These are phyloP conservation scores for Drosophila kokeensis DNA, from an alignment of 2,888 invertebrate genomes.

Conservation along the genomic window DNA sequence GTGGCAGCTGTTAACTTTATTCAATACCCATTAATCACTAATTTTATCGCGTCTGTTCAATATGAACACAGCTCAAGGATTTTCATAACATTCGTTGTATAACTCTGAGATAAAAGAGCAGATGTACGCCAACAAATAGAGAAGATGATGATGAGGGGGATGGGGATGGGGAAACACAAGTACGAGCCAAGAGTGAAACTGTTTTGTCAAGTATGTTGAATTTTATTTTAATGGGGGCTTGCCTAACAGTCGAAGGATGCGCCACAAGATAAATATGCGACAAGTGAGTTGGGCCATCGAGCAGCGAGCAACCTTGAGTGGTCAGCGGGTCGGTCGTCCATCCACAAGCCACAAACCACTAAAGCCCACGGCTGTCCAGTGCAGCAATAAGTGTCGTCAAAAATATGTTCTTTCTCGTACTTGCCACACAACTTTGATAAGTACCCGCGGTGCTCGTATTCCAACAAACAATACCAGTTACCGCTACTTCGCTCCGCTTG, in stretches of 20 bases:
- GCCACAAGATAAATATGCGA: slow-evolving; percentile 61
- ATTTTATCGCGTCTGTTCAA: not conserved
- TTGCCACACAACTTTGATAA: slow-evolving; percentile 48
- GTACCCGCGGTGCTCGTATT: slow-evolving; percentile 17
- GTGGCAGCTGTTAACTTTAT: not conserved
- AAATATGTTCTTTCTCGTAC: slow-evolving; percentile 41
- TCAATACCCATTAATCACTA: not conserved
- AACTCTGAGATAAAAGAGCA: not conserved
- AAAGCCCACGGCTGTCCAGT: slow-evolving; percentile 51
- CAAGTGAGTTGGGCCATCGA: slow-evolving; percentile 42
- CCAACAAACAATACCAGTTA: not conserved
- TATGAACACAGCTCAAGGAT: not conserved
- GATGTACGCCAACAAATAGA: not conserved
- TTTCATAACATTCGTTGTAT: no score
- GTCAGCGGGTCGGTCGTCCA: slow-evolving; percentile 8
- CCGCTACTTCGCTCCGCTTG: not conserved
- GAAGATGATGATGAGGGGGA: not conserved
- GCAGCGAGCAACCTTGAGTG: slow-evolving; percentile 46
- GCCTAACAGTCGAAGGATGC: slow-evolving; percentile 23
- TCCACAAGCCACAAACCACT: slow-evolving; percentile 10
- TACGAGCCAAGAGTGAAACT: slow-evolving; percentile 14
- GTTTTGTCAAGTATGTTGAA: slow-evolving; percentile 33
- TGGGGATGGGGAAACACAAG: slow-evolving; percentile 10
- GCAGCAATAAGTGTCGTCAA: slow-evolving; percentile 61
- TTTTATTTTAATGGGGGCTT: slow-evolving; percentile 19